Conservation (phyloP, 1,140 invertebrate species). For the Sinella curviseta region DNA sequence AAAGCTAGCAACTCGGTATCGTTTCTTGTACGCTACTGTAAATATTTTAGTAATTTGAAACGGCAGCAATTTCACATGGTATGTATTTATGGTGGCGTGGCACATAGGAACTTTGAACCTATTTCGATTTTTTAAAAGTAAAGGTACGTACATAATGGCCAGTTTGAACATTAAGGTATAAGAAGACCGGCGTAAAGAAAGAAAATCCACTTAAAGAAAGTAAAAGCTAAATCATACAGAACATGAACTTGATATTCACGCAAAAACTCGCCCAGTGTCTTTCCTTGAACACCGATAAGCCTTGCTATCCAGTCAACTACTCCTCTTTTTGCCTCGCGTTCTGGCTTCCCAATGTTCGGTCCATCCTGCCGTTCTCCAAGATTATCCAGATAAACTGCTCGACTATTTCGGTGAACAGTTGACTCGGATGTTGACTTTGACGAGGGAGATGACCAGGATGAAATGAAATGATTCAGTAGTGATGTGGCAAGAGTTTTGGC, state of each 20-base stretch:
- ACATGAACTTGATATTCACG: conserved; percentile 50
- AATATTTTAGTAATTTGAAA: no score
- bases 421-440: neutral
- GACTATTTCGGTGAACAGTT: neutral
- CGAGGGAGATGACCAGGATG: neutral
- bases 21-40: neutral
- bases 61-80: no score
- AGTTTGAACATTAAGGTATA: conserved; percentile 38
- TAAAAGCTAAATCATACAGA: conserved; percentile 48
- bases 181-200: conserved; percentile 48
- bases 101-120: neutral
- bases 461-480: neutral
- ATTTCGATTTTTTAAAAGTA: neutral
- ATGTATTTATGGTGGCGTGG: no score
- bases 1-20: neutral
- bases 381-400: neutral
- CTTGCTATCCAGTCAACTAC: conserved; percentile 44
- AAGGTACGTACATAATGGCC: neutral
- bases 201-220: conserved; percentile 50
- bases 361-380: neutral
- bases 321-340: conserved; percentile 16
- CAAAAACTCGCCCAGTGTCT: conserved; percentile 48
- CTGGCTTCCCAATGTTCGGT: neutral
- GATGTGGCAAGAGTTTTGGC: neutral
- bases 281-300: conserved; percentile 46